Base-by-base conservation (phyloP, 2,113 vertebrate species). In the Dicentrarchus labrax region DNA sequence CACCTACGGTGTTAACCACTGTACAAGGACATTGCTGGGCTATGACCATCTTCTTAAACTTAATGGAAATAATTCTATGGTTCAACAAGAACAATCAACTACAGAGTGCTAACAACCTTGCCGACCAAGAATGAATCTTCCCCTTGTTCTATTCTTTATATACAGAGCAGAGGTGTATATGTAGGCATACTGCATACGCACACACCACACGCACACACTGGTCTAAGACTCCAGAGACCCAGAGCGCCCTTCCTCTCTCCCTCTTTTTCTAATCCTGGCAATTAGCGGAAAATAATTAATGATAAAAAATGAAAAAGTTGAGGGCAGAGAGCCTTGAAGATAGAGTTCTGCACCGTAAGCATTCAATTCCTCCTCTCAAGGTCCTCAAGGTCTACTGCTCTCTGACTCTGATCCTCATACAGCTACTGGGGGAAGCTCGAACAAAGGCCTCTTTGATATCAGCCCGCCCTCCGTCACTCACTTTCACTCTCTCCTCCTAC, bases 281-380 rank as follows among this genome's bases (percentile, higher is more conserved):
- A 94, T 94, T 95, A 95, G 92, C 19, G 56, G 76, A 89, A 92
- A 95, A 92, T 91, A 94, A 94, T 94, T 94, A 94, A 93, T 90
- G 88, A 92, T 91, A 89, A 92, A 92, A 93, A 89, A 92, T 80
- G 85, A 88, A 94, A 94, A 91, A 88, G 83, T 94, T 83, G 76
- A 88, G 90, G 86, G 89, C 84, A 90, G 79, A 88, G 78, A 91
- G 87, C 90, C 91, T 93, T 92, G 93, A 92, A 92, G 93, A 94
- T 91, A 88, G 75, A 91, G 84, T 94, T 92, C 80, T 95, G 94
- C 94, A 90, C 85, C 36, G 87, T 94, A 93, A 94, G 94, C 91
- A 92, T 94, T 92, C 91, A 89, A 86, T 91, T 89, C 89, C 83
- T 72, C 85, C 86, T 89, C 76, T 89, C 90, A 94, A 92, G 92